phyloP scores from a whole-genome alignment of 2,888 invertebrate genomes.

The Hydrotaea diabolus region DNA sequence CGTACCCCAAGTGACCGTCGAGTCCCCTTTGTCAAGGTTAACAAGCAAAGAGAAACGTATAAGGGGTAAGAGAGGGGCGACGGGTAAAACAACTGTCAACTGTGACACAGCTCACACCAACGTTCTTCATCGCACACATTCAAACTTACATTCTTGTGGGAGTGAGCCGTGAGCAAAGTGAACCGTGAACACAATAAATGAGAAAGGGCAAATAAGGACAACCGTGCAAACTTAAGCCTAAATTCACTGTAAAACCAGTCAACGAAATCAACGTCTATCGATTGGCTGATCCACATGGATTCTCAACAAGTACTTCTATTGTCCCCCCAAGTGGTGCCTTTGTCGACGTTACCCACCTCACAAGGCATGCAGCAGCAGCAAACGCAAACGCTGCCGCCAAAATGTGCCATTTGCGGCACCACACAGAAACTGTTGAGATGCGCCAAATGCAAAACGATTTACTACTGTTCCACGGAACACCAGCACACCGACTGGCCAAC shows the following conservation, averaged over 20 bases:
- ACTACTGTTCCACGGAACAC: conserved; percentile 91
- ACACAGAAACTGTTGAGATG: conserved; percentile 84
- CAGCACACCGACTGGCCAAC: conserved; percentile 90
- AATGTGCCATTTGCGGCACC: conserved; percentile 77
- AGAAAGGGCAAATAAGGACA: conserved; percentile 70
- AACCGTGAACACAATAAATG: conserved; percentile 57
- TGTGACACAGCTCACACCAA: conserved; percentile 6
- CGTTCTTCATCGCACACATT: neutral
- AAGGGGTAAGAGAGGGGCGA: no score
- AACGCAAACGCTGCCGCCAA: conserved; percentile 48
- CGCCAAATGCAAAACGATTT: conserved; percentile 87
- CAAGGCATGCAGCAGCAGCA: neutral
- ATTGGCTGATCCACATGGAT: conserved; percentile 31
- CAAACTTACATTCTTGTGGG: conserved; percentile 11
- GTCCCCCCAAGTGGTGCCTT: conserved; percentile 26
- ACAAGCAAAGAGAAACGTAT: no score
- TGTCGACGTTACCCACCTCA: neutral
- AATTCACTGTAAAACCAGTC: conserved; percentile 23
- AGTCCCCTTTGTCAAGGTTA: no score
- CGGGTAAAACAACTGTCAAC: conserved; percentile 32
- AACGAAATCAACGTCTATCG: neutral
- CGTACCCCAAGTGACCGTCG: no score
- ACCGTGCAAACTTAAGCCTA: conserved; percentile 58
- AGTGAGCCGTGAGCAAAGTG: conserved; percentile 7
- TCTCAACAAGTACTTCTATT: conserved; percentile 56